Conservation (phyloP, 53 echinoderm and acorn worm species). For the Patiria pectinifera region DNA sequence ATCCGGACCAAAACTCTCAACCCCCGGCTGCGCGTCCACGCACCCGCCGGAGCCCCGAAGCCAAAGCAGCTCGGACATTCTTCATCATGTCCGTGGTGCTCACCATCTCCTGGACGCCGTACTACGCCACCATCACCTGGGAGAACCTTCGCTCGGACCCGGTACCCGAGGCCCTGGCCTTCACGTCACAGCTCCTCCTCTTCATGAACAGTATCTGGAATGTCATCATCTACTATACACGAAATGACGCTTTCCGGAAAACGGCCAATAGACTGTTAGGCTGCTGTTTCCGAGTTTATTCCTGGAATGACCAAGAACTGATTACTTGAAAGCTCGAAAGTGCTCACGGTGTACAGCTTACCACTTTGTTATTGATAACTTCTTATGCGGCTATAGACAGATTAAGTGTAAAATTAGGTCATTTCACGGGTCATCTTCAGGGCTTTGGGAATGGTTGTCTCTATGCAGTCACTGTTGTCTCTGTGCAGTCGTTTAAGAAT, state of each 20-base stretch:
- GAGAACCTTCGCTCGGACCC: conserved; percentile 35
- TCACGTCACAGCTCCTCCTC: conserved; percentile 37
- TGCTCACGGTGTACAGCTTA: not conserved
- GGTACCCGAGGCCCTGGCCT: conserved; percentile 33
- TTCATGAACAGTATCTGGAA: conserved; percentile 57
- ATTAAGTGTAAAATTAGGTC: no score
- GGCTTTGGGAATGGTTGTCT: no score
- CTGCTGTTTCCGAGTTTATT: conserved; percentile 15
- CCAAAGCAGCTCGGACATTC: conserved; percentile 45
- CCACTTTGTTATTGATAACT: not conserved
- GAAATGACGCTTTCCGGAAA: conserved; percentile 35
- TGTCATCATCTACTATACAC: conserved; percentile 56
- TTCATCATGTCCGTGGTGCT: conserved; percentile 48
- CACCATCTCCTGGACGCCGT: conserved; percentile 46
- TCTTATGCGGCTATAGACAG: no score
- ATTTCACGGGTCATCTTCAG: no score
- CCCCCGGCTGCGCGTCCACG: not conserved
- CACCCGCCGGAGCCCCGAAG: conserved; percentile 2
- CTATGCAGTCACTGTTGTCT: no score
- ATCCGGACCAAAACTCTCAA: not conserved
- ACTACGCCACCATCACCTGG: conserved; percentile 49
- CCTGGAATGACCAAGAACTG: not conserved
- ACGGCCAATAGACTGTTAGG: conserved; percentile 38
- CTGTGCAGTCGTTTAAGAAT: no score
- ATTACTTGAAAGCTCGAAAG: not conserved